Conservation (phyloP, 2,113 vertebrate species). For the Dermatemys mawii region DNA sequence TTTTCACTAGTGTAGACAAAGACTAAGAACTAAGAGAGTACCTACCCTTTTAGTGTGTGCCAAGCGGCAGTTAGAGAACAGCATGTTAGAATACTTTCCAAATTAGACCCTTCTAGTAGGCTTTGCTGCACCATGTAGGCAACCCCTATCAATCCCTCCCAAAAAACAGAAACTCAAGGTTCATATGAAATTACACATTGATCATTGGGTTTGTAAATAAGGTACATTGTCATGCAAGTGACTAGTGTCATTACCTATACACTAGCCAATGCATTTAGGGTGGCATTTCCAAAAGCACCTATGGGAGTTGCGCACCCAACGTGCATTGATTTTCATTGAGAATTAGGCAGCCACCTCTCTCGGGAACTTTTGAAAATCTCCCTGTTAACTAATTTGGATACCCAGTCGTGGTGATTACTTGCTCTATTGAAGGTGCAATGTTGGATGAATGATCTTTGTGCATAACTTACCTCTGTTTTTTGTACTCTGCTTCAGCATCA, state of each 20-base stretch:
- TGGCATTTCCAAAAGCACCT: not conserved
- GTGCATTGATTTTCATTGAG: not conserved
- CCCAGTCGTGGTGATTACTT: not conserved
- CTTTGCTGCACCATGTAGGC: not conserved
- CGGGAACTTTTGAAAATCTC: not conserved
- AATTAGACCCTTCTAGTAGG: not conserved
- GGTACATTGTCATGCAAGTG: not conserved
- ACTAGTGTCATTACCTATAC: rapidly evolving
- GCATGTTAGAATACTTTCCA: not conserved
- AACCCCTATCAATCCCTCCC: not conserved
- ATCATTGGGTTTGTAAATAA: rapidly evolving
- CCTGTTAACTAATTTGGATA: too few species aligned
- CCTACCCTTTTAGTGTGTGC: not conserved
- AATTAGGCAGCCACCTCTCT: not conserved
- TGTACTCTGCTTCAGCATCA: not conserved
- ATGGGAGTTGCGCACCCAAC: not conserved
- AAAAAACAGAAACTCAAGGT: not conserved
- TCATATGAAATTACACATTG: not conserved
- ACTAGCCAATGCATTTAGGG: not conserved
- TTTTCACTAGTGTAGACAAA: rapidly evolving
- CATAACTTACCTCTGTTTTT: not conserved
- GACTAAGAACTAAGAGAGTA: not conserved
- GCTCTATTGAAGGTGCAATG: rapidly evolving
- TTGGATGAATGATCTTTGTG: rapidly evolving
- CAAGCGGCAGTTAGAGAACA: not conserved